phyloP scores from a whole-genome alignment of 2,888 invertebrate genomes.

The Ditylenchus weischeri region DNA sequence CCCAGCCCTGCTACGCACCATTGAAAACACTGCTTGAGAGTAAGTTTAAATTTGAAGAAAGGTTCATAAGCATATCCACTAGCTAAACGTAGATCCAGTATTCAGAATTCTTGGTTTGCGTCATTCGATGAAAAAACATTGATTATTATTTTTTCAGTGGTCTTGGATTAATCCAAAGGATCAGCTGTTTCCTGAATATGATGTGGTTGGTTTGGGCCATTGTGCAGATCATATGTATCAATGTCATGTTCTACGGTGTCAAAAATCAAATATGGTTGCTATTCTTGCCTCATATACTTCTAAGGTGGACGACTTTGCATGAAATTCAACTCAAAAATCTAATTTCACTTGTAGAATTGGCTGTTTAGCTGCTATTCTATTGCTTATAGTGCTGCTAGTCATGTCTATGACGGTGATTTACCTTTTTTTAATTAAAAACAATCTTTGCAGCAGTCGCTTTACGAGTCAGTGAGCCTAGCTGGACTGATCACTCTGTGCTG shows the following conservation, averaged over 20 bases:
- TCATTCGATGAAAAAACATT: no score
- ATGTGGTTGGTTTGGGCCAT: conserved; percentile 47
- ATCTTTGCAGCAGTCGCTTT: not conserved
- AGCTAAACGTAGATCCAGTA: no score
- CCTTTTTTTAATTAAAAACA: no score
- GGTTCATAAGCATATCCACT: no score
- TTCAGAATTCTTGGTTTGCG: no score
- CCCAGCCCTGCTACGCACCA: no score
- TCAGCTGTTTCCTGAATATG: conserved; percentile 38
- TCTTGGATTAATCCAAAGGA: conserved; percentile 18
- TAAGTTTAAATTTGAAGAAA: no score
- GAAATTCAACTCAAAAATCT: not conserved
- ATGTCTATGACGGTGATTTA: conserved; percentile 1
- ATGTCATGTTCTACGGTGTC: conserved; percentile 49
- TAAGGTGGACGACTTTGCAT: conserved; percentile 34
- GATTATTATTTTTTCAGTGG: conserved; percentile 17
- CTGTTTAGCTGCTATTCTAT: conserved; percentile 18
- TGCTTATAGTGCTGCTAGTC: conserved; percentile 17
- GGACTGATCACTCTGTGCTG: conserved; percentile 16
- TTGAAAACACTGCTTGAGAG: no score
- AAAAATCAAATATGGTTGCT: conserved; percentile 40
- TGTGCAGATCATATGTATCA: conserved; percentile 41
- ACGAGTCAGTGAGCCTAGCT: not conserved
- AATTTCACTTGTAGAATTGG: conserved; percentile 16
- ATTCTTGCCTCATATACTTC: conserved; percentile 49